Percentiles rank a stretch among this genome's conserved stretches.
phyloP scores from a whole-genome alignment of 2,113 vertebrate species.

The Sakesphorus luctuosus region DNA sequence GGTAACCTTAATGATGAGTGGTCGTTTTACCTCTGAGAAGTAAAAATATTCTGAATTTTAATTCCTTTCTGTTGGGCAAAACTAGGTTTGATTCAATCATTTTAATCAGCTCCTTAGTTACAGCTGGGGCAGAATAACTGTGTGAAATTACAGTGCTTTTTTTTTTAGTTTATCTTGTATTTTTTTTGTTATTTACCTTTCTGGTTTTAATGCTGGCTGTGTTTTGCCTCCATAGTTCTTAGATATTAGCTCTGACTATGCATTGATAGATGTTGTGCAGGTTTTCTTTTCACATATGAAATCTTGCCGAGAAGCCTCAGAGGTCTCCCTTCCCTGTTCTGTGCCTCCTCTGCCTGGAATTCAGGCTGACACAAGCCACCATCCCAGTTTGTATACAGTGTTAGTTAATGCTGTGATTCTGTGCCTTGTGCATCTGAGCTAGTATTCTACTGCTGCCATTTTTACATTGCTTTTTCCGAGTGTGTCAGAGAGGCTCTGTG shows the following conservation, averaged over 20 bases:
- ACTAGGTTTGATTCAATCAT: not conserved
- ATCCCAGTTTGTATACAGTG: not conserved
- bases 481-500: not conserved
- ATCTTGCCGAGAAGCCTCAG: not conserved
- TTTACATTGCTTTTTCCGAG: not conserved
- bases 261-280: not conserved
- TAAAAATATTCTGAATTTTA: not conserved
- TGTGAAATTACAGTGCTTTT: not conserved
- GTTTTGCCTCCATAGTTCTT: not conserved
- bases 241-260: not conserved
- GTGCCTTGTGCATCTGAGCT: not conserved
- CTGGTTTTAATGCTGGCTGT: not conserved
- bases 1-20: conserved; percentile 63
- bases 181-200: not conserved
- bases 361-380: not conserved
- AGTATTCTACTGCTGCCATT: not conserved
- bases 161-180: not conserved
- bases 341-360: not conserved
- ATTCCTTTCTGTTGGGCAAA: not conserved
- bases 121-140: not conserved
- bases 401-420: not conserved
- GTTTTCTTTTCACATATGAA: not conserved
- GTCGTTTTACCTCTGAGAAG: not conserved
- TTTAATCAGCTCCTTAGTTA: not conserved
- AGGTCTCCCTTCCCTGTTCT: not conserved